These are phyloP conservation scores for Rostratula benghalensis DNA, from an alignment of 2,113 vertebrate species.

Conservation along the genomic window DNA sequence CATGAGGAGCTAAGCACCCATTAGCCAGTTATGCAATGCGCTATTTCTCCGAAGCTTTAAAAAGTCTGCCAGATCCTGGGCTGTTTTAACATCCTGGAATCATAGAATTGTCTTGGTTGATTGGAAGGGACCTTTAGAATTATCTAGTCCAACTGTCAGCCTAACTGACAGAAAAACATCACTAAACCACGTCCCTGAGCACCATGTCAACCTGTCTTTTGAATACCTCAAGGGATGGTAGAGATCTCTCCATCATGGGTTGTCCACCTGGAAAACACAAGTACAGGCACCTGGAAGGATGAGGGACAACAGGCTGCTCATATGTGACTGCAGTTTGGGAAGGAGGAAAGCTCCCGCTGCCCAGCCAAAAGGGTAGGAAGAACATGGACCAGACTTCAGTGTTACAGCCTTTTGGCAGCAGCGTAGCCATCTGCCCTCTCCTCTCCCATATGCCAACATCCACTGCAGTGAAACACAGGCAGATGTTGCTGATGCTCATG, in stretches of 20 bases:
- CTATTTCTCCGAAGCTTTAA: neutral
- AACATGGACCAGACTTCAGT: neutral
- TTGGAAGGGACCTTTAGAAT: no score
- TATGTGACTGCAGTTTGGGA: neutral
- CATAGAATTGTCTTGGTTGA: no score
- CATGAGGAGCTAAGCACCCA: neutral
- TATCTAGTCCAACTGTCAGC: no score
- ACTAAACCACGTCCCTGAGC: no score
- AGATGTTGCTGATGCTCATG: rapidly evolving
- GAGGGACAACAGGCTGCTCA: neutral
- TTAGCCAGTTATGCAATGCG: neutral
- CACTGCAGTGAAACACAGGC: neutral
- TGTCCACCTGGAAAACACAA: neutral
- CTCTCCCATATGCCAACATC: neutral
- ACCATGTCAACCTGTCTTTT: no score
- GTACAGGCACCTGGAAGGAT: neutral
- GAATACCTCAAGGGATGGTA: neutral
- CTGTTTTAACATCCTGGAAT: neutral
- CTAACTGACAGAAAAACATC: no score
- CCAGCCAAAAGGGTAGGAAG: neutral
- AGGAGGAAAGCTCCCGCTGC: neutral
- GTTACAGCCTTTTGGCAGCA: neutral
- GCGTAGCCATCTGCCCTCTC: neutral
- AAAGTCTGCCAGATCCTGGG: neutral
- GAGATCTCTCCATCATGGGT: rapidly evolving